Percentiles rank a stretch among this genome's conserved stretches.
phyloP scores from a whole-genome alignment of 2,797 vertebrate genomes.

The Chelidonichthys spinosus region DNA sequence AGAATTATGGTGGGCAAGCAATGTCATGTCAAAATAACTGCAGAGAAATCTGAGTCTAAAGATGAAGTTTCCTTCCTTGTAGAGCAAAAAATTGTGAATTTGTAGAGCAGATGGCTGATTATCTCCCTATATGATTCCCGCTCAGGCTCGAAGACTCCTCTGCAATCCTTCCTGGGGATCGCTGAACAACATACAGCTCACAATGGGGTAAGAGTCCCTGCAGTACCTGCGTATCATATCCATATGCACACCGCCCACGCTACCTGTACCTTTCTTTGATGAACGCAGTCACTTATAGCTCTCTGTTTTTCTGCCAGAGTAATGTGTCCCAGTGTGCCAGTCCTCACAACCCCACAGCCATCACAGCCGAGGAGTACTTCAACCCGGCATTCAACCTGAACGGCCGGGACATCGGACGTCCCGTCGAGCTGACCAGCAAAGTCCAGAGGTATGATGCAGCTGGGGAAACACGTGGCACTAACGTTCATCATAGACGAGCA shows the following conservation, averaged over 20 bases:
- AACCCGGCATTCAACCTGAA: constrained; percentile 93
- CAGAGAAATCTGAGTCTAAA: not conserved
- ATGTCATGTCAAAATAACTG: not conserved
- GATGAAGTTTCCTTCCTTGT: not conserved
- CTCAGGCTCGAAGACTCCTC: constrained; percentile 92
- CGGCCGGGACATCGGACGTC: constrained; percentile 92
- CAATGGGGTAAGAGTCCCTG: constrained; percentile 87
- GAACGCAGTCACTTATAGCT: constrained; percentile 1
- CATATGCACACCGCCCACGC: constrained; percentile 3
- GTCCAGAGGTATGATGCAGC: constrained; percentile 87
- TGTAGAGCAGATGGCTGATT: not conserved
- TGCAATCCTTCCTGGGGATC: constrained; percentile 96
- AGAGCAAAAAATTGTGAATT: not conserved
- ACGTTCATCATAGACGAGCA: not conserved
- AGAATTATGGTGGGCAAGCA: not conserved
- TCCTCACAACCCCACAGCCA: constrained; percentile 95
- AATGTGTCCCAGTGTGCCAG: constrained; percentile 93
- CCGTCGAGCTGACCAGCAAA: constrained; percentile 94
- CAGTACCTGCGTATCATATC: not conserved
- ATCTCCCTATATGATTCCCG: constrained; percentile 22
- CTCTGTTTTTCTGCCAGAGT: constrained; percentile 78
- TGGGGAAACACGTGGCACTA: not conserved
- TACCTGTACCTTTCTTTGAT: constrained; percentile 20
- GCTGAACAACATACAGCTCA: constrained; percentile 94
- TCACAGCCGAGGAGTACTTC: constrained; percentile 95